Evolutionary conservation across 2,888 invertebrate genomes (phyloP).

Genomic region (Exocentrus adspersus): DNA sequence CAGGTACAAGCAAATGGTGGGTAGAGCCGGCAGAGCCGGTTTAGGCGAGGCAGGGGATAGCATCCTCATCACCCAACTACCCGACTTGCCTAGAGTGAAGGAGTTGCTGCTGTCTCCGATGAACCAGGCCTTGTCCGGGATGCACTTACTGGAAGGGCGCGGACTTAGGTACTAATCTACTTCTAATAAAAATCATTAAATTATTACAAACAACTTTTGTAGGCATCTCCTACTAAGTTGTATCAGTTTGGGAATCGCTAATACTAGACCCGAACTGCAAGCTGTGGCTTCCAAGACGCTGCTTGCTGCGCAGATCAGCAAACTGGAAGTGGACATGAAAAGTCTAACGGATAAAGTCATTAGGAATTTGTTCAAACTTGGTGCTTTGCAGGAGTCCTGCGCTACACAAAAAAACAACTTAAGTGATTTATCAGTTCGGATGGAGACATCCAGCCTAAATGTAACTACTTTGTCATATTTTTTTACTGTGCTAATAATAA

Average conservation of each 20-base stretch:
- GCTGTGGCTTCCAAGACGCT: conserved; percentile 71
- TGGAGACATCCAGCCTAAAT: conserved; percentile 45
- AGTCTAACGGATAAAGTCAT: conserved; percentile 63
- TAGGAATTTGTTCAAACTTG: conserved; percentile 62
- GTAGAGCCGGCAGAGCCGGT: conserved; percentile 93
- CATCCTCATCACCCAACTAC: conserved; percentile 78
- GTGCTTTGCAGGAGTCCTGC: conserved; percentile 59
- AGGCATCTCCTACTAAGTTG: conserved; percentile 75
- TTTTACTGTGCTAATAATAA: too few species aligned
- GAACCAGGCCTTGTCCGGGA: conserved; percentile 73
- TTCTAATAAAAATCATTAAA: too few species aligned
- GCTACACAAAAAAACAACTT: conserved; percentile 35
- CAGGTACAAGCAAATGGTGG: conserved; percentile 95
- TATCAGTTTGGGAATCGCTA: conserved; percentile 73
- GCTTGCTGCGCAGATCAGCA: conserved; percentile 69
- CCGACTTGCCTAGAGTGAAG: conserved; percentile 70
- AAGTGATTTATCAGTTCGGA: conserved; percentile 53
- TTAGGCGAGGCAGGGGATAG: conserved; percentile 86
- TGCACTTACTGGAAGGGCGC: conserved; percentile 66
- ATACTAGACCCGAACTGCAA: conserved; percentile 66
- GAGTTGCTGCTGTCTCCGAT: conserved; percentile 71
- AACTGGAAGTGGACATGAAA: conserved; percentile 62
- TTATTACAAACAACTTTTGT: too few species aligned
- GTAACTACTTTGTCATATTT: too few species aligned
- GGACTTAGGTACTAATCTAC: conserved; percentile 63